Percentiles rank a stretch among this genome's conserved stretches.
phyloP scores from a whole-genome alignment of 2,888 invertebrate genomes.

The Malachius bipustulatus region DNA sequence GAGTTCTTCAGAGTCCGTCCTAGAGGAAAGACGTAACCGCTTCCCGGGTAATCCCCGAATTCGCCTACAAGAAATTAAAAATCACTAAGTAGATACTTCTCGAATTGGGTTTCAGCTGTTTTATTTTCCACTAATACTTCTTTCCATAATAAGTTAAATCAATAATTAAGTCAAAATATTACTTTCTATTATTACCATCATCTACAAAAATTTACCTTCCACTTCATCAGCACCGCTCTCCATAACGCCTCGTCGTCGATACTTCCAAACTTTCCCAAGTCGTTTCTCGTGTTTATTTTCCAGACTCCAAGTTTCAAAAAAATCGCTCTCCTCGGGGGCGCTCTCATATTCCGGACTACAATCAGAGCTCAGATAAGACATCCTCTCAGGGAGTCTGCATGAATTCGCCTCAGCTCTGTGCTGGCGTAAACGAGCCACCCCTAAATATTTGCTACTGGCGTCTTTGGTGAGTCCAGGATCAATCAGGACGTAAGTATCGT shows the following conservation, averaged over 20 bases:
- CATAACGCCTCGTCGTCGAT: too few species aligned
- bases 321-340: neutral
- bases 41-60: constrained; percentile 24
- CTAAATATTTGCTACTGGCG: constrained; percentile 19
- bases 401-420: constrained; percentile 13
- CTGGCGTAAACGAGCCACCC: constrained; percentile 21
- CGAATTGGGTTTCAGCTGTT: too few species aligned
- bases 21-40: constrained; percentile 26
- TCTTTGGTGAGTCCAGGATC: constrained; percentile 20
- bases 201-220: too few species aligned
- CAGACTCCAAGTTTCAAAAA: neutral
- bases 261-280: neutral
- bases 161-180: too few species aligned
- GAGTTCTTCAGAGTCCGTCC: constrained; percentile 27
- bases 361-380: constrained; percentile 9
- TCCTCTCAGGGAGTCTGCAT: constrained; percentile 11
- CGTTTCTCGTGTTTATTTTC: neutral
- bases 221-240: too few species aligned
- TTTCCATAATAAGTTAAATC: too few species aligned
- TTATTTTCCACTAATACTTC: too few species aligned
- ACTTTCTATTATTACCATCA: too few species aligned
- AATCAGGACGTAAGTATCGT: constrained; percentile 14
- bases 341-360: constrained; percentile 17
- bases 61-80: constrained; percentile 22
- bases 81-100: too few species aligned